A percentile compares a stretch with the other conserved stretches of the same genome.
phyloP scores from a whole-genome alignment of 2,797 vertebrate species.

The Fratercula arctica region DNA sequence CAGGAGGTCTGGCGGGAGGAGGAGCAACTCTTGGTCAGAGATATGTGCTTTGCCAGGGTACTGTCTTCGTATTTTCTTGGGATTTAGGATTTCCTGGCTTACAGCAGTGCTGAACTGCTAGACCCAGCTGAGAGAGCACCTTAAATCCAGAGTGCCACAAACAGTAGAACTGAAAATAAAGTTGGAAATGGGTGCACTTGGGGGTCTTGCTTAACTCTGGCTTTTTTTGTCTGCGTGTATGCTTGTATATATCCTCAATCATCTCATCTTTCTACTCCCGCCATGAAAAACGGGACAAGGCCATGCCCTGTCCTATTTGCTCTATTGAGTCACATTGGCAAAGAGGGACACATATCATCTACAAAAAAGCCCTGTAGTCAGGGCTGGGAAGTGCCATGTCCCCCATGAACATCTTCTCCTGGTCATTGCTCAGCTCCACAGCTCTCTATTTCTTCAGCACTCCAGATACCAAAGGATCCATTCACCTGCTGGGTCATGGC shows the following conservation, averaged over 20 bases:
- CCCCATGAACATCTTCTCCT: too few species aligned
- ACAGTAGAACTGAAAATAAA: rapidly evolving
- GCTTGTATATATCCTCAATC: too few species aligned
- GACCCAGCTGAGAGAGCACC: neutral
- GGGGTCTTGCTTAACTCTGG: rapidly evolving
- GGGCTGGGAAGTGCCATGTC: neutral
- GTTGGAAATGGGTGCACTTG: rapidly evolving
- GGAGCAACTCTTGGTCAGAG: neutral
- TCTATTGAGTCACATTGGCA: neutral
- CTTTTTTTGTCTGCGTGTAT: neutral
- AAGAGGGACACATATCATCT: rapidly evolving
- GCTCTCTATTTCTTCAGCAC: neutral
- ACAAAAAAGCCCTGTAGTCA: too few species aligned
- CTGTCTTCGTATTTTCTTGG: too few species aligned
- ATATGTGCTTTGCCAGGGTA: neutral
- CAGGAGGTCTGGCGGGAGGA: neutral
- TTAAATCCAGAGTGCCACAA: neutral
- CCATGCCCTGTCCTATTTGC: rapidly evolving
- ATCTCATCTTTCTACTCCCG: neutral
- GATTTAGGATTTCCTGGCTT: neutral
- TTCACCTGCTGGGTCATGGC: rapidly evolving
- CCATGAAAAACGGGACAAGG: neutral
- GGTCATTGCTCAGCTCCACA: neutral
- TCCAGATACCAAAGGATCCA: neutral
- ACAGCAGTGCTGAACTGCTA: neutral